Percentiles rank a stretch among this genome's conserved stretches.
These are phyloP conservation scores for Oreonectes daqikongensis DNA, from an alignment of 2,797 vertebrate species.

Conservation along the genomic window DNA sequence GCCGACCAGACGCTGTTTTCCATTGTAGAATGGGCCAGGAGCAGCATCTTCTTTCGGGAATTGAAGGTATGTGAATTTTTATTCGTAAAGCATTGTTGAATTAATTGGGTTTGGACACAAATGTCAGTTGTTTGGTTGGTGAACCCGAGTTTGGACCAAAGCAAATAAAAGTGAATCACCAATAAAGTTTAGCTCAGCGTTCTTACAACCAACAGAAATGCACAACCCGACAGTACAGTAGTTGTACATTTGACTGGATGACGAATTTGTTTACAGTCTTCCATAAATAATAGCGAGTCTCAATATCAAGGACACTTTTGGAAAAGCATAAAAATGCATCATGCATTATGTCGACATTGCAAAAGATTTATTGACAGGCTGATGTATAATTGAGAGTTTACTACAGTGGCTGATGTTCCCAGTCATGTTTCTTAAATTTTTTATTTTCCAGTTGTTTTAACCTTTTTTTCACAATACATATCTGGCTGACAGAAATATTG, in stretches of 20 bases:
- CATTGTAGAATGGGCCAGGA: conserved; percentile 98
- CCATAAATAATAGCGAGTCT: conserved; percentile 16
- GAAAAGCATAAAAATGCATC: conserved; percentile 44
- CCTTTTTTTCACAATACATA: conserved; percentile 52
- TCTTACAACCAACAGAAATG: neutral
- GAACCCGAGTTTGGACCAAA: neutral
- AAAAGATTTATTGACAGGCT: conserved; percentile 54
- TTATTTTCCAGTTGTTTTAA: conserved; percentile 65
- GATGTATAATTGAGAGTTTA: conserved; percentile 59
- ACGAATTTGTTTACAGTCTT: conserved; percentile 12
- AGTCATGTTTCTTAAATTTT: conserved; percentile 54
- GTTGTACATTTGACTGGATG: neutral
- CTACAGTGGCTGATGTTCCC: conserved; percentile 51
- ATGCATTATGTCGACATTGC: conserved; percentile 53
- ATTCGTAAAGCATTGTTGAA: neutral
- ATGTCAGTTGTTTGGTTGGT: neutral
- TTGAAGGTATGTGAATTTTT: conserved; percentile 85
- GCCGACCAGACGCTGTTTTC: conserved; percentile 98
- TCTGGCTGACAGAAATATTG: conserved; percentile 61
- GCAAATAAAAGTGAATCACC: no score
- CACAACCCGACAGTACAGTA: neutral
- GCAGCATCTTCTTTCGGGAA: conserved; percentile 98
- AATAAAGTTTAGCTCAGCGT: neutral
- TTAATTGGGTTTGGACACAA: neutral
- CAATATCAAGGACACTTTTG: conserved; percentile 12